These are phyloP conservation scores for Nibea albiflora DNA, from an alignment of 2,113 vertebrate genomes.

Conservation along the genomic window DNA sequence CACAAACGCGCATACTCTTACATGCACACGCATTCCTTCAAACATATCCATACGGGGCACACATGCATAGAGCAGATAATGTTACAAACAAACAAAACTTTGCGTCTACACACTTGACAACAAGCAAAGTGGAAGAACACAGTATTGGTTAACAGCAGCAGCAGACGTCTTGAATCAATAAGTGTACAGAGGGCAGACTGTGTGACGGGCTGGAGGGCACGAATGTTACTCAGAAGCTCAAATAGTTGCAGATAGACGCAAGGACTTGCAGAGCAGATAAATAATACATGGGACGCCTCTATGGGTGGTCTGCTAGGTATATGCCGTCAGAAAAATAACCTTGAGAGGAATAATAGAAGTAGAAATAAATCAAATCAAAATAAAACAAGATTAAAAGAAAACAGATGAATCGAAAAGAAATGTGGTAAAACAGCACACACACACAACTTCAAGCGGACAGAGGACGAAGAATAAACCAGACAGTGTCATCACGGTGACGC, in stretches of 20 bases:
- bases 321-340: constrained; percentile 51
- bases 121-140: constrained; percentile 34
- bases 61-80: not conserved
- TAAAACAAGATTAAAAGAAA: not conserved
- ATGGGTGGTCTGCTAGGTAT: constrained; percentile 22
- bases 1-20: constrained; percentile 2
- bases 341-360: constrained; percentile 31
- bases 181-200: constrained; percentile 17
- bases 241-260: constrained; percentile 24
- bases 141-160: constrained; percentile 31
- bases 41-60: constrained; percentile 8
- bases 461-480: constrained; percentile 1
- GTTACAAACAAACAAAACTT: constrained; percentile 10
- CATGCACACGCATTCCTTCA: not conserved
- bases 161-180: constrained; percentile 65
- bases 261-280: constrained; percentile 38
- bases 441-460: not conserved
- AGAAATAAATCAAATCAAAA: constrained; percentile 40
- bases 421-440: constrained; percentile 2
- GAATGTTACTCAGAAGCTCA: constrained; percentile 55
- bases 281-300: constrained; percentile 49
- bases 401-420: constrained; percentile 8
- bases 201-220: constrained; percentile 51
- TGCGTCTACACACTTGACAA: constrained; percentile 13
- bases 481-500: not conserved